Evolutionary conservation across 1,140 invertebrate genomes (phyloP), one percentile per base, ranked within the genome.

Genomic region (Cyclina sinensis): DNA sequence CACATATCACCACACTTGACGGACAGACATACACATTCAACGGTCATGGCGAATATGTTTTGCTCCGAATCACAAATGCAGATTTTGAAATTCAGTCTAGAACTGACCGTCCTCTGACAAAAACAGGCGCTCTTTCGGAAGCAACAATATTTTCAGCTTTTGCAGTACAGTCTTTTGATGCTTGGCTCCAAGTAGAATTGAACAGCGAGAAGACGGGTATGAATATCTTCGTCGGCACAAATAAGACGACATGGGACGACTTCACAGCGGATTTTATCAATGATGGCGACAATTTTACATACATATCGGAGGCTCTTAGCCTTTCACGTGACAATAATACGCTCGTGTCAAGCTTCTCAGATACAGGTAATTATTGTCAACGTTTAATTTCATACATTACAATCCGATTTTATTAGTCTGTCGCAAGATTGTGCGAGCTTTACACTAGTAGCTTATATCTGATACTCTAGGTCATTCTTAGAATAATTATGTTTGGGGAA

Each of bases 1-100:
- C 88, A n/a, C 91, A 92, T 82, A 82, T 91, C 11, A 89, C 59
- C 18, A 90, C 91, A 18, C 43, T 92, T 18, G 91, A 92, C 86
- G 85, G 85, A 24, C 39, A 57, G 3, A 51, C 59, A 3, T 92
- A 91, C 65, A 92, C 91, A 12, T 92, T 92, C 39, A 92, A 92
- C 48, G 91, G 91, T 30, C 76, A 76, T 68, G 91, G 91, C 0
- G 91, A 92, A 74, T 92, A 89, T 35, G 24, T 54, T 1, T 39
- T 90, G 16, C 24, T 90, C 5, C 30, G 83, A 0, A 90, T 74
- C 51, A 18, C 46, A 68, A 73, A 57, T 57, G 81, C 4, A 1
- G 21, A 24, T n/a, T 30, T 82, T 21, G 32, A 82, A 43, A 82
- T 82, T 57, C 79, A 82, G 35, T 24, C 24, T 16, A 24, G 79